Percentiles rank a stretch among this genome's conserved stretches.
These are phyloP conservation scores for Morpho deidamia DNA, from an alignment of 2,888 invertebrate genomes.

Conservation along the genomic window DNA sequence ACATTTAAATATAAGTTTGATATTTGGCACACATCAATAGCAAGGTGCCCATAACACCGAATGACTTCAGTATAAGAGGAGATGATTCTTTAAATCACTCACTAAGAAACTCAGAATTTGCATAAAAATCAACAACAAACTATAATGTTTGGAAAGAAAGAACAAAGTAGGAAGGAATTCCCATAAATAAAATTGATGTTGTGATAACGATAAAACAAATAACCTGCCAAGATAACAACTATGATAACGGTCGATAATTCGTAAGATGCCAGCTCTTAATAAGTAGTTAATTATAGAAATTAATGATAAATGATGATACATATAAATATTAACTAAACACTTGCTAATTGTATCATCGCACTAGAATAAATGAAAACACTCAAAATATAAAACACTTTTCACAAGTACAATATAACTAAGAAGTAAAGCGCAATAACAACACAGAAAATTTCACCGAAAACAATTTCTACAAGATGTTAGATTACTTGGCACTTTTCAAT, in stretches of 20 bases:
- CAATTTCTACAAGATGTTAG: slow-evolving; percentile 15
- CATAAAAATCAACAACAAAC: too few species aligned
- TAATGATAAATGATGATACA: too few species aligned
- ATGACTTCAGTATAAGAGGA: too few species aligned
- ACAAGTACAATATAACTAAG: neutral
- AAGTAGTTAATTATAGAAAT: too few species aligned
- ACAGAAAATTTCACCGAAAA: slow-evolving; percentile 23
- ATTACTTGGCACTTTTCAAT: slow-evolving; percentile 28
- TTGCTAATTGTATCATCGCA: slow-evolving; percentile 28
- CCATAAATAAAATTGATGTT: slow-evolving; percentile 15
- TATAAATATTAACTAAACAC: slow-evolving; percentile 25
- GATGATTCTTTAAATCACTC: too few species aligned
- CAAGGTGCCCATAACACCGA: too few species aligned
- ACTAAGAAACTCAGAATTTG: too few species aligned
- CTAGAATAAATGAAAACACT: neutral
- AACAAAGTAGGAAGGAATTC: neutral
- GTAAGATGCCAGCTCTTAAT: neutral
- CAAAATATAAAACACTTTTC: slow-evolving; percentile 3
- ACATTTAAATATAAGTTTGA: too few species aligned
- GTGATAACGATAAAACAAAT: slow-evolving; percentile 35
- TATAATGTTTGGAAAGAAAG: too few species aligned
- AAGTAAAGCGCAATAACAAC: slow-evolving; percentile 9
- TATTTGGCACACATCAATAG: too few species aligned
- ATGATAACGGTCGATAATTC: slow-evolving; percentile 43
- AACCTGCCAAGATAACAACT: slow-evolving; percentile 19